Percentiles rank a stretch among this genome's conserved stretches.
Evolutionary conservation across 2,113 vertebrate genomes (phyloP).

Genomic region (Coturnix japonica): DNA sequence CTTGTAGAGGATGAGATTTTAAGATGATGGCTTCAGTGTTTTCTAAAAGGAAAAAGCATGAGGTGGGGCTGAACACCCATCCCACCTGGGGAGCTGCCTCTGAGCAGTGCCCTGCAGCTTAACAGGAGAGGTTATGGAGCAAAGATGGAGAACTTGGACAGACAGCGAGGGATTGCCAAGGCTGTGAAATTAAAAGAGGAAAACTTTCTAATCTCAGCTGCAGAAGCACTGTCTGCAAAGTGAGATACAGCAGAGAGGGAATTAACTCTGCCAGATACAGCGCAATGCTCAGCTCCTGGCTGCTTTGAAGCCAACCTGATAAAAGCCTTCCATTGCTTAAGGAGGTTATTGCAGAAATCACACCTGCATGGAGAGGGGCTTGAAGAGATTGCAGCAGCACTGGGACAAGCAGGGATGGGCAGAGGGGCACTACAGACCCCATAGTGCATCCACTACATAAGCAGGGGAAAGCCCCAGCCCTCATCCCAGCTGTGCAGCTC

Average conservation of each 20-base stretch:
- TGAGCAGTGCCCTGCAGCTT: neutral
- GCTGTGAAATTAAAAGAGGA: neutral
- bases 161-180: neutral
- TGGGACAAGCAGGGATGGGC: neutral
- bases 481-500: accelerated
- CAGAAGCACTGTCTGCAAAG: neutral
- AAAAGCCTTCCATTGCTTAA: constrained; percentile 38
- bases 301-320: neutral
- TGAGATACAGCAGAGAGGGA: constrained; percentile 23
- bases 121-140: neutral
- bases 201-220: constrained; percentile 35
- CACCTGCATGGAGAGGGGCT: neutral
- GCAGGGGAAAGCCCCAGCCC: neutral
- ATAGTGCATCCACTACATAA: accelerated
- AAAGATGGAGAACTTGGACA: neutral
- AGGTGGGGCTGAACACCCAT: neutral
- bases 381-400: neutral
- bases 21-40: neutral
- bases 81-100: accelerated
- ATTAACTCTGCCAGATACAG: constrained; percentile 28
- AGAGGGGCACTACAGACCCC: neutral
- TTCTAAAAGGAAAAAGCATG: neutral
- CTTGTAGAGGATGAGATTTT: neutral
- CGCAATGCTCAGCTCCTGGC: neutral
- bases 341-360: constrained; percentile 17